Percentiles rank a stretch among this genome's conserved stretches.
Evolutionary conservation across 2,888 invertebrate genomes (phyloP).

Genomic region (Pediacus dermestoides): DNA sequence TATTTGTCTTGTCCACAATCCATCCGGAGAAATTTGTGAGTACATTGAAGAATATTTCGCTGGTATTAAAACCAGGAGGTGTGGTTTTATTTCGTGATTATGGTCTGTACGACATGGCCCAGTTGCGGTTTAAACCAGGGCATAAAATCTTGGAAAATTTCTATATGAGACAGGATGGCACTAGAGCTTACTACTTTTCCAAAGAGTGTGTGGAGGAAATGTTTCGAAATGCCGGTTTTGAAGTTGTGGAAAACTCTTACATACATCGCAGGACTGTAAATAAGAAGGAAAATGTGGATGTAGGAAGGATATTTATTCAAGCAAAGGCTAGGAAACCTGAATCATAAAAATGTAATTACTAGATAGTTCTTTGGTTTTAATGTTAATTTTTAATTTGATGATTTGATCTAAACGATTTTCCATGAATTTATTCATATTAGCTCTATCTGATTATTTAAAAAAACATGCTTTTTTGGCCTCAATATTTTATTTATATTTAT

Average conservation of each 20-base stretch:
- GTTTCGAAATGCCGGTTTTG: conserved; percentile 68
- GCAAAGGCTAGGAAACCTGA: conserved; percentile 62
- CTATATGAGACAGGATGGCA: conserved; percentile 96
- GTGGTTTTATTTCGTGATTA: conserved; percentile 87
- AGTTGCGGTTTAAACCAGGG: conserved; percentile 88
- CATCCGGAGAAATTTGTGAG: conserved; percentile 76
- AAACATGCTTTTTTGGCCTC: conserved; percentile 7
- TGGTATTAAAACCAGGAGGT: conserved; percentile 71
- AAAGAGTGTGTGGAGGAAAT: conserved; percentile 65
- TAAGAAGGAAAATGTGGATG: conserved; percentile 86
- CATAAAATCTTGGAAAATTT: conserved; percentile 90
- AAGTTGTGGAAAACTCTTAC: conserved; percentile 67
- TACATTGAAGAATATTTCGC: conserved; percentile 62
- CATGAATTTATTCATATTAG: conserved; percentile 16
- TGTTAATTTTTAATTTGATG: conserved; percentile 7
- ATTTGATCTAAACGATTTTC: conserved; percentile 15
- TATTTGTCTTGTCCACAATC: conserved; percentile 94
- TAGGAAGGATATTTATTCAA: conserved; percentile 90
- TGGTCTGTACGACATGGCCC: conserved; percentile 93
- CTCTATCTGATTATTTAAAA: conserved; percentile 16
- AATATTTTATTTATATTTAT: conserved; percentile 10
- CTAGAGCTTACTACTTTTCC: conserved; percentile 80
- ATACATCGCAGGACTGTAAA: conserved; percentile 87
- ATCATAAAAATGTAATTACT: neutral
- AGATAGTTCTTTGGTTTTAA: neutral